Evolutionary conservation across 2,797 vertebrate species (phyloP), one percentile per base, ranked within the genome.

Genomic region (Fundulus diaphanus): DNA sequence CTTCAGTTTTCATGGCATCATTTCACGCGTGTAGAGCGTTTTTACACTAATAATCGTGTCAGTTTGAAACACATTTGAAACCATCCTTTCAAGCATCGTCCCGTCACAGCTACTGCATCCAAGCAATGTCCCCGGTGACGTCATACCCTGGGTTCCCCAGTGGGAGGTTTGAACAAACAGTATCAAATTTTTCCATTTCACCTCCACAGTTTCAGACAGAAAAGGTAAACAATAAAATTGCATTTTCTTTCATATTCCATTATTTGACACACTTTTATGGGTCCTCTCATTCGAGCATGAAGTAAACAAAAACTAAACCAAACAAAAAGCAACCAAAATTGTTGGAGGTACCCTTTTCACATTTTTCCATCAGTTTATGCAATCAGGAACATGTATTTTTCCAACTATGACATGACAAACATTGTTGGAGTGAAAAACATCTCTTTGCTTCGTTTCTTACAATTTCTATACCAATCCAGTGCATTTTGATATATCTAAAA

Each of bases 1-100:
- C 61, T 68, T 78, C 29, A 46, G 44, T 59, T 81, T 75, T 72
- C 57, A 54, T 79, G 27, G 66, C 72, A 5, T 72, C 27, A 22
- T 57, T 46, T 35, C n/a, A 40, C 7, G 13, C 59, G 8, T 11
- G 33, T n/a, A n/a, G 37, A 71, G 3, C 56, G 20, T 33, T 6
- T 54, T 16, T 15, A 46, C 65, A 8, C 31, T 13, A n/a, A 9
- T 11, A 57, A 29, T 29, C 9, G 5, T 69, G 63, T 76, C 54
- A 78, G 69, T 67, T 71, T 24, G 48, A 51, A 42, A 66, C 46
- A 70, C 3, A 49, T 20, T 46, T 2, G 9, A 70, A 70, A 72
- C 40, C 1, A 44, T 22, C 3, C 22, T 75, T 35, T 3, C 59
- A 49, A 70, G 33, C 44, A 48, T 8, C 42, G 63, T 16, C n/a